phyloP scores from a whole-genome alignment of 2,113 vertebrate species.

The Aspidoscelis tigris region DNA sequence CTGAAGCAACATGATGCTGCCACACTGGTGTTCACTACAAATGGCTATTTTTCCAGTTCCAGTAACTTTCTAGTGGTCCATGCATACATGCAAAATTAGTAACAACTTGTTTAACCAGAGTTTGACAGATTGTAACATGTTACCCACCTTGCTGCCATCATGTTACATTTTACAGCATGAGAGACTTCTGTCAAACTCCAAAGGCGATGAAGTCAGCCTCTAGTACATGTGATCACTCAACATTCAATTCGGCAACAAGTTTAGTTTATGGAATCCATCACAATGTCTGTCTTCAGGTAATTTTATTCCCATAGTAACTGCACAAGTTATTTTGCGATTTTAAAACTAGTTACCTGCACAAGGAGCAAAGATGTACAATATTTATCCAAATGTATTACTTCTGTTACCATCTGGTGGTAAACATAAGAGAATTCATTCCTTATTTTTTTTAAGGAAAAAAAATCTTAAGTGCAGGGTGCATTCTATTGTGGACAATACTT shows the following conservation, averaged over 20 bases:
- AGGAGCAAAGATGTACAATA: background rate
- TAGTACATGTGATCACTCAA: background rate
- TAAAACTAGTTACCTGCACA: background rate
- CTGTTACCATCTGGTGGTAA: too few relatives aligned
- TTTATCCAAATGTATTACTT: background rate
- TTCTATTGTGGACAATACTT: too few relatives aligned
- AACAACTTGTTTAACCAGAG: background rate
- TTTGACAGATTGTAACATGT: background rate
- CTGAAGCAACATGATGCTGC: background rate
- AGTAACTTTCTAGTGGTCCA: background rate
- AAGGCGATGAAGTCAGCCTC: too few relatives aligned
- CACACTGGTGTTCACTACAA: background rate
- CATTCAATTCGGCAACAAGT: background rate
- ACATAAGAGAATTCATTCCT: too few relatives aligned
- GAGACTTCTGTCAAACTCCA: background rate
- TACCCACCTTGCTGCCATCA: background rate
- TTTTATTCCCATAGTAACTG: background rate
- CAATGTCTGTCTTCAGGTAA: background rate
- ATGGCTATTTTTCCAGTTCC: background rate
- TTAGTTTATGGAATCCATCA: too few relatives aligned
- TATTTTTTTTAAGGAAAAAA: too few relatives aligned
- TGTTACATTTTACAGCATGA: background rate
- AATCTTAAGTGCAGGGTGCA: too few relatives aligned
- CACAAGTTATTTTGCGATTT: background rate
- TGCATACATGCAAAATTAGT: background rate